Evolutionary conservation across 2,113 vertebrate genomes (phyloP).

Genomic region (Passer montanus): DNA sequence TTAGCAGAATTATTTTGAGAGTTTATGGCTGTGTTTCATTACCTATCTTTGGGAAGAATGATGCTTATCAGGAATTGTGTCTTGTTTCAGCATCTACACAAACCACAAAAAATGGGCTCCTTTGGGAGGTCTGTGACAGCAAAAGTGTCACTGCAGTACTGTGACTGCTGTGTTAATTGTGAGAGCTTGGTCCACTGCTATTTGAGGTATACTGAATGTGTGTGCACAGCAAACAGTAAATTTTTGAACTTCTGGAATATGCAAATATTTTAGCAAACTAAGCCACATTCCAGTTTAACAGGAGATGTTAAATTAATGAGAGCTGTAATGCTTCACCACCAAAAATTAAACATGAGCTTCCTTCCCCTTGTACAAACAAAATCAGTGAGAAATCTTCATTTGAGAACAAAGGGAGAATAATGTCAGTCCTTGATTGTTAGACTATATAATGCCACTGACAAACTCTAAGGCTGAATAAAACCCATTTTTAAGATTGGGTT

Average conservation of each 20-base stretch:
- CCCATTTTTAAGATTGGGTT: not conserved
- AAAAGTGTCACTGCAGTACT: not conserved
- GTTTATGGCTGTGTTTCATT: not conserved
- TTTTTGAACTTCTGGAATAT: not conserved
- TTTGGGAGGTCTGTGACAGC: not conserved
- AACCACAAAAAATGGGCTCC: not conserved
- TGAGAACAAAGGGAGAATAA: not conserved
- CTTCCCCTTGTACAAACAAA: not conserved
- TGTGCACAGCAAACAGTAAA: not conserved
- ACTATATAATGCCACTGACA: not conserved
- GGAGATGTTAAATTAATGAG: not conserved
- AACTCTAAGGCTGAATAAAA: not conserved
- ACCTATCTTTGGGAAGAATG: not conserved
- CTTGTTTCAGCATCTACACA: not conserved
- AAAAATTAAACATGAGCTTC: not conserved
- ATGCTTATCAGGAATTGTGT: not conserved
- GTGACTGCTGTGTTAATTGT: fast-evolving
- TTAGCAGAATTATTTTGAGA: not conserved
- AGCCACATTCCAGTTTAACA: not conserved
- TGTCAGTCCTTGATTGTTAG: not conserved
- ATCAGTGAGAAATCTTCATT: not conserved
- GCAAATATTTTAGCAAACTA: not conserved
- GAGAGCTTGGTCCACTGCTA: not conserved
- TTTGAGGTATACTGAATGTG: not conserved
- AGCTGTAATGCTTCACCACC: not conserved